Evolutionary conservation across 2,888 invertebrate species (phyloP).

Genomic region (Erebia aethiops): DNA sequence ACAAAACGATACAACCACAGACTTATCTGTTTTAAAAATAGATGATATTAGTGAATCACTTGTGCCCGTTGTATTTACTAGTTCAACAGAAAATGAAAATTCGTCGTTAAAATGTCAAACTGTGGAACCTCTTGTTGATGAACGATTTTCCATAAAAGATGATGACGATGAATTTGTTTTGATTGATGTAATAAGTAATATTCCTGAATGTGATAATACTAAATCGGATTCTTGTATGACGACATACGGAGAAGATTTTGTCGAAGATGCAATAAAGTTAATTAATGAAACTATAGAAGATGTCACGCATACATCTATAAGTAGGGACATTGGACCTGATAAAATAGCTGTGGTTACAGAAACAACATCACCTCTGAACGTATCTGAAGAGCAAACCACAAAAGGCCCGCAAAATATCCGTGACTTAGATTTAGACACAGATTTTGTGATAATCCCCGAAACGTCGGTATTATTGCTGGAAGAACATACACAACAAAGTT

Average conservation of each 20-base stretch:
- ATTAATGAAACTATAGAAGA: constrained; percentile 38
- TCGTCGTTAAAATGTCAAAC: constrained; percentile 38
- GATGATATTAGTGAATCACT: constrained; percentile 48
- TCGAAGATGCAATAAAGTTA: constrained; percentile 38
- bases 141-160: constrained; percentile 28
- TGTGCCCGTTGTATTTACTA: constrained; percentile 62
- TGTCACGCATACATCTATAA: constrained; percentile 10
- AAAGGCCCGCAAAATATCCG: constrained; percentile 5
- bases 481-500: constrained; percentile 16
- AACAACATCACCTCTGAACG: constrained; percentile 5
- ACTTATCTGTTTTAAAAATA: constrained; percentile 15
- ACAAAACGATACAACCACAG: neutral
- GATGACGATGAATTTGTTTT: constrained; percentile 37
- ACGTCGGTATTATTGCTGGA: constrained; percentile 3
- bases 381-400: neutral
- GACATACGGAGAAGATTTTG: constrained; percentile 19
- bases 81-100: constrained; percentile 50
- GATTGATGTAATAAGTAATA: constrained; percentile 31
- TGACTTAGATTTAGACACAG: constrained; percentile 19
- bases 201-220: neutral
- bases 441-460: constrained; percentile 33
- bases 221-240: constrained; percentile 3
- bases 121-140: constrained; percentile 22
- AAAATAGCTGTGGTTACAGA: constrained; percentile 12
- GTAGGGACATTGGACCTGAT: neutral